Evolutionary conservation across 2,888 invertebrate genomes (phyloP), one percentile per base, ranked within the genome.

Genomic region (Mimachlamys varia): DNA sequence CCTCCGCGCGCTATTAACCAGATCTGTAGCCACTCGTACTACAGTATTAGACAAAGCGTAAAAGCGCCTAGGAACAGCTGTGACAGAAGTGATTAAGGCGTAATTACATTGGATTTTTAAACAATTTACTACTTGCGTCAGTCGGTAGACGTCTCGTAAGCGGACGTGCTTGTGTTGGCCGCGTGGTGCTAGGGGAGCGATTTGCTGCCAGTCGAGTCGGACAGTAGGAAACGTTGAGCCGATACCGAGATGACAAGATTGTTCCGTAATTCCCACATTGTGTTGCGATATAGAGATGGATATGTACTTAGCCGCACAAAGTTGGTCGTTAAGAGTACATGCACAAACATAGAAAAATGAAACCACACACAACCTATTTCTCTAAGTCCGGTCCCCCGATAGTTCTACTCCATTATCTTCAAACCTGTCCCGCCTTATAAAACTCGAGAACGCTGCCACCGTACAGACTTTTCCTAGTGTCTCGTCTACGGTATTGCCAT

Each of bases 81-180:
- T 76, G 76, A 76, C 76, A 22, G 76, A 76, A 76, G 76, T 76
- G 76, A 76, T 76, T 76, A 76, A 76, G 76, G 76, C 76, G 33
- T 76, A 76, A 76, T 76, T 76, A 76, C 76, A 76, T 76, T 76
- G 76, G 76, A 76, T 76, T 76, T 76, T 76, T 76, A 76, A 76
- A 76, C 76, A 76, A 76, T 76, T 76, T 76, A 76, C 76, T 76
- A 76, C 76, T 76, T 76, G 76, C 76, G 76, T 76, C 76, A 76
- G 76, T 76, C 76, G 76, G 33, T 76, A 76, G 76, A 76, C 76
- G 76, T 76, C 76, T 76, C 76, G 76, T 27, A 76, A 76, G 27
- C 76, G 76, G 33, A 76, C 76, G 33, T 22, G 76, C 76, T 15
- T 27, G 33, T 76, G 76, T 33, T 76, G 76, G 76, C 76, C 76